Evolutionary conservation across 2,797 vertebrate species (phyloP), one percentile per base, ranked within the genome.

Genomic region (Phylloscopus collybita): DNA sequence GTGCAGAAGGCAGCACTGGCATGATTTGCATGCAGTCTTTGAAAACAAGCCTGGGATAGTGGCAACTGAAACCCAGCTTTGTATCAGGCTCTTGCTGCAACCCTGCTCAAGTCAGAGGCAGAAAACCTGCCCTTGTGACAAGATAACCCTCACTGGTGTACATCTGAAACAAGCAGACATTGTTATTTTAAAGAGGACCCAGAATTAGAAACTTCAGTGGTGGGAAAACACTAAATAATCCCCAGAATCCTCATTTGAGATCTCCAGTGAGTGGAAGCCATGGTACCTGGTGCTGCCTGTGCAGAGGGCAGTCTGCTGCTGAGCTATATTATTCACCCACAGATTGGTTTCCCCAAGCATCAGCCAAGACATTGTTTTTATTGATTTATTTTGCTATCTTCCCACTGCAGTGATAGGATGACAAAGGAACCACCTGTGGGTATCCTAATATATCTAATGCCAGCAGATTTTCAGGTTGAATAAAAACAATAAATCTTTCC

Each of bases 381-480:
- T 96, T 96, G 96, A 96, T 96, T 97, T 96, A 96, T 97, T 96
- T 94, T 95, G 90, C 96, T 96, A 95, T 95, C 95, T 96, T 92
- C 85, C 91, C 67, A 67, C 66, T 95, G 94, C 94, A 96, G 95
- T 73, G 94, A 86, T 92, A 92, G 91, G 73, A 93, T 90, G 95
- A 96, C 95, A 91, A 95, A 97, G 90, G 89, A 96, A 94, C 90
- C 94, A 96, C 95, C 91, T 96, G 90, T 96, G 91, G 95, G 91
- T 92, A 92, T 93, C 95, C 91, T 95, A 96, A 96, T 96, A 96
- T 70, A 94, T 95, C 92, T 97, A 96, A 97, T 96, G 91, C 91
- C 86, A 95, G 84, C 60, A 62, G 92, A 96, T 95, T 96, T 97
- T 96, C 91, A 86, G 94, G 91, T 94, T 91, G 95, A 96, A 96